Percentiles rank a stretch among this genome's conserved stretches.
Conservation (phyloP, 2,113 vertebrate species). For the Lucifuga dentata region DNA sequence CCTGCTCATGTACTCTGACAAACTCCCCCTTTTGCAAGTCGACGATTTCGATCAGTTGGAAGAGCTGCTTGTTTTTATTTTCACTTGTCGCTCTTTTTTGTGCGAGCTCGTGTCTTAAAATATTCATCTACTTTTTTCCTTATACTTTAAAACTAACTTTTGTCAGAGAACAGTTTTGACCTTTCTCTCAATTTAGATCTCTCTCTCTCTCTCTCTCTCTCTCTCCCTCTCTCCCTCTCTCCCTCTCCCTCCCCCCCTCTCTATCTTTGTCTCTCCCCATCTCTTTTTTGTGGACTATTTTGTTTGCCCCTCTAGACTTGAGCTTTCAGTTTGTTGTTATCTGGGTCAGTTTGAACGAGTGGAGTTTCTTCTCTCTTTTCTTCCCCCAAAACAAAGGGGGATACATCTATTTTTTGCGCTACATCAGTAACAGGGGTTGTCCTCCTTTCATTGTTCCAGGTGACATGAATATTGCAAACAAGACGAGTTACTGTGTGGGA, state of each 20-base stretch:
- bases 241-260: not conserved
- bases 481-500: conserved; percentile 56
- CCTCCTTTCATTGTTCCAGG: conserved; percentile 70
- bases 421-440: conserved; percentile 60
- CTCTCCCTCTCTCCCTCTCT: conserved; percentile 22
- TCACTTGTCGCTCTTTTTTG: conserved; percentile 47
- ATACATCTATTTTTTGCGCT: conserved; percentile 63
- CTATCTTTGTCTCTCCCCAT: conserved; percentile 1
- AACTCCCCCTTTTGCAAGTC: conserved; percentile 68
- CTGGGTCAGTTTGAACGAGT: conserved; percentile 74
- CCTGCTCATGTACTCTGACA: conserved; percentile 38
- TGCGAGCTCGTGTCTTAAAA: conserved; percentile 69
- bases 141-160: conserved; percentile 71
- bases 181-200: conserved; percentile 3
- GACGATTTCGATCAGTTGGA: conserved; percentile 61
- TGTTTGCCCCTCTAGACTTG: conserved; percentile 68
- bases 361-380: conserved; percentile 43
- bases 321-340: conserved; percentile 64
- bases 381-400: conserved; percentile 32
- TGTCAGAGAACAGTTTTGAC: conserved; percentile 68
- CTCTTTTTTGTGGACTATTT: conserved; percentile 52
- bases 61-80: conserved; percentile 56
- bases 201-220: not conserved
- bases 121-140: conserved; percentile 65
- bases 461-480: conserved; percentile 78